A percentile compares a stretch with the other conserved stretches of the same genome.
Evolutionary conservation across 2,113 vertebrate species (phyloP).

Genomic region (Ellobius talpinus): DNA sequence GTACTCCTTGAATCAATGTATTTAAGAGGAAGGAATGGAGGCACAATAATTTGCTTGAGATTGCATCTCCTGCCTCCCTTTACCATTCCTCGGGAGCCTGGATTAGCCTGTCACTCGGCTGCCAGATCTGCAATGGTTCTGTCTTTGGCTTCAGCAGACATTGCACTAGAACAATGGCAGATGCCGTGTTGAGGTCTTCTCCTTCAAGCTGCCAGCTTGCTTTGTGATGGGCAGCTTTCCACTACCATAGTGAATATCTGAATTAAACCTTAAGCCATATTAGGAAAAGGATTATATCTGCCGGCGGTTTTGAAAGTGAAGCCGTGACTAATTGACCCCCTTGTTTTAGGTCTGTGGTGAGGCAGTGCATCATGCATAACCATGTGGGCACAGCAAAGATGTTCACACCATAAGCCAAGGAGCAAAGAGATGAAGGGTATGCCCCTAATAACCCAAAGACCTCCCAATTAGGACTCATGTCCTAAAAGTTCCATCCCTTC

Average conservation of each 20-base stretch:
- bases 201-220: not conserved
- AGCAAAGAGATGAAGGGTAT: not conserved
- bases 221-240: not conserved
- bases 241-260: not conserved
- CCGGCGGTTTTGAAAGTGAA: not conserved
- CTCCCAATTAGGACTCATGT: not conserved
- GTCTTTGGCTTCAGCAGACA: not conserved
- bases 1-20: not conserved
- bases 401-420: too few relatives aligned
- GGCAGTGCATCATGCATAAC: not conserved
- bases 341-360: not conserved
- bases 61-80: not conserved
- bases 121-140: not conserved
- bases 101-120: not conserved
- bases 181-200: not conserved
- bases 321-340: not conserved
- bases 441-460: not conserved
- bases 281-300: not conserved
- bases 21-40: constrained; percentile 44
- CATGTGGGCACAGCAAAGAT: not conserved
- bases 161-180: not conserved
- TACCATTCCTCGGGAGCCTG: not conserved
- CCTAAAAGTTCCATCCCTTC: not conserved
- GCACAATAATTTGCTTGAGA: not conserved
- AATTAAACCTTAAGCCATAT: not conserved